Conservation (phyloP, 2,888 invertebrate species). For the Stomorhina lunata region DNA sequence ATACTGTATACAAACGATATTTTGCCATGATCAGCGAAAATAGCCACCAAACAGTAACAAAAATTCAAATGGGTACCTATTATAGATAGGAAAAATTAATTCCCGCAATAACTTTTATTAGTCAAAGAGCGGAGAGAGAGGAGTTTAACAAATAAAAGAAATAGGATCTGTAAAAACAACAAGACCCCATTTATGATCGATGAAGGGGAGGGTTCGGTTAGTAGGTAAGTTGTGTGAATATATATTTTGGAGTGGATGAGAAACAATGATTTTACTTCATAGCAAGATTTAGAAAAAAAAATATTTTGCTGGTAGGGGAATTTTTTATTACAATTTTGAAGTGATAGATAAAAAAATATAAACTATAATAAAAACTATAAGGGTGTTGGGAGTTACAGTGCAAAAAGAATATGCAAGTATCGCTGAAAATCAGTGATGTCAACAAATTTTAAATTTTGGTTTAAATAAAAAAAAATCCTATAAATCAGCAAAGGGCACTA, state of each 20-base stretch:
- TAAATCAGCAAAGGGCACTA: no score
- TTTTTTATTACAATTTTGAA: slow-evolving; percentile 45
- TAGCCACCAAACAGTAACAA: neutral
- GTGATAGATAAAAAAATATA: slow-evolving; percentile 51
- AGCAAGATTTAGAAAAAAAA: slow-evolving; percentile 24
- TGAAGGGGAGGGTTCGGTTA: neutral
- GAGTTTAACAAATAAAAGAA: neutral
- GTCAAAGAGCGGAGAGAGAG: slow-evolving; percentile 6
- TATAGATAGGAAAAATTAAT: neutral
- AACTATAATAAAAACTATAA: slow-evolving; percentile 26
- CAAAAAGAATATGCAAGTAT: slow-evolving; percentile 30
- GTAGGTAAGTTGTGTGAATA: neutral
- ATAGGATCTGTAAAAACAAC: neutral
- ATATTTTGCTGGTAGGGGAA: slow-evolving; percentile 4
- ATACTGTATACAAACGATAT: neutral
- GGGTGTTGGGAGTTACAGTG: slow-evolving; percentile 57
- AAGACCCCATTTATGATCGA: neutral
- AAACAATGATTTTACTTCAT: slow-evolving; percentile 52
- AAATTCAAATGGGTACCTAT: neutral
- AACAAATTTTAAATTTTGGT: no score
- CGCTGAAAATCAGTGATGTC: no score
- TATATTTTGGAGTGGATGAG: slow-evolving; percentile 48
- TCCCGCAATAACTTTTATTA: slow-evolving; percentile 6
- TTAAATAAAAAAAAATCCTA: no score
- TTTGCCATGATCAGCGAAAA: slow-evolving; percentile 43